Percentiles rank a stretch among this genome's conserved stretches.
phyloP scores from a whole-genome alignment of 2,888 invertebrate species.

The Eudasyphora cyanicolor region DNA sequence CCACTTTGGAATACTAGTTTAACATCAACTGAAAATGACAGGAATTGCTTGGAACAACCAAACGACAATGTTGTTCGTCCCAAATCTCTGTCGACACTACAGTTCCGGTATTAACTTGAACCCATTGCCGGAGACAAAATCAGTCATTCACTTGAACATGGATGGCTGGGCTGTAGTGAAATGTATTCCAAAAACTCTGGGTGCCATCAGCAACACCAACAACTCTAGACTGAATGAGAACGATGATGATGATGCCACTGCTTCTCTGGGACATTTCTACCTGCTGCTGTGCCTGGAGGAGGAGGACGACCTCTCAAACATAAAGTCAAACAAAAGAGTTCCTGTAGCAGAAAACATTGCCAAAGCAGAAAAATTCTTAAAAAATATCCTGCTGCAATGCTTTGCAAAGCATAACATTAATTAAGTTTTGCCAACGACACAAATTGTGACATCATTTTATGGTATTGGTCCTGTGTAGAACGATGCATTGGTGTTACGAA shows the following conservation, averaged over 20 bases:
- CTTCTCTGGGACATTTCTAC: no score
- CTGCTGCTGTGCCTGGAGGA: background rate
- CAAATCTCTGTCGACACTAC: background rate
- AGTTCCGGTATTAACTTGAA: background rate
- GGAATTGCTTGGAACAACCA: slow-evolving; percentile 16
- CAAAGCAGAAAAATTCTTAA: background rate
- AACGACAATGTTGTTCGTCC: background rate
- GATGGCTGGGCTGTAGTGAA: slow-evolving; percentile 24
- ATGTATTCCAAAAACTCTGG: slow-evolving; percentile 9
- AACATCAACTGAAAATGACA: slow-evolving; percentile 56
- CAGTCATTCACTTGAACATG: background rate
- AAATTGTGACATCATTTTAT: slow-evolving; percentile 65
- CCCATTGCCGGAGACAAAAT: background rate
- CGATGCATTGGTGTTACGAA: no score
- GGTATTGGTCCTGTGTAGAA: background rate
- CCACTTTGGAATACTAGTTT: slow-evolving; percentile 38
- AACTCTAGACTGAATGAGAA: background rate
- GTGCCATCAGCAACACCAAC: background rate
- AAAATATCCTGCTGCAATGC: background rate
- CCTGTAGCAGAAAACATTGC: background rate
- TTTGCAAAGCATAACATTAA: slow-evolving; percentile 70
- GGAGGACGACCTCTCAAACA: background rate
- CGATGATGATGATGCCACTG: background rate
- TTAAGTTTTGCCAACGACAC: slow-evolving; percentile 73
- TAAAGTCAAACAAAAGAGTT: slow-evolving; percentile 22